Evolutionary conservation across 2,113 vertebrate genomes (phyloP).

Genomic region (Campylorhamphus procurvoides): DNA sequence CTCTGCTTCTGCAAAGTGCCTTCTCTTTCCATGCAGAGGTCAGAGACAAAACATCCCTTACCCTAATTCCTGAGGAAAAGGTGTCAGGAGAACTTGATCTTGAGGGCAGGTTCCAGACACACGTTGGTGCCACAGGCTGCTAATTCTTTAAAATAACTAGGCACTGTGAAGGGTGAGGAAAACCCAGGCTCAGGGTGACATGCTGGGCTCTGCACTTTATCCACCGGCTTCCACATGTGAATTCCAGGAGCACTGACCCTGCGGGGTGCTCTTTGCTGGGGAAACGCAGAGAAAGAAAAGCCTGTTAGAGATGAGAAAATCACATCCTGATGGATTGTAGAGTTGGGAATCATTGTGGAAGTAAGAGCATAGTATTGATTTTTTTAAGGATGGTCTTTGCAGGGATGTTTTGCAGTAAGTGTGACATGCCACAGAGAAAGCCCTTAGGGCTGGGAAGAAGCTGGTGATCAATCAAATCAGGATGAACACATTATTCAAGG

Average conservation of each 20-base stretch:
- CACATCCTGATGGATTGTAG: rapidly evolving
- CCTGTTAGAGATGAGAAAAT: rapidly evolving
- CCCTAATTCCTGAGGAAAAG: not conserved
- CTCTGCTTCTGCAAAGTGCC: not conserved
- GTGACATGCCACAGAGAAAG: not conserved
- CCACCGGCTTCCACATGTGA: rapidly evolving
- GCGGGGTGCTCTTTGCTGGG: not conserved
- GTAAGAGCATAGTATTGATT: not conserved
- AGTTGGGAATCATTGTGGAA: not conserved
- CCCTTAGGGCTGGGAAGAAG: not conserved
- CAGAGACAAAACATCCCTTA: rapidly evolving
- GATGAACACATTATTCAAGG: not conserved
- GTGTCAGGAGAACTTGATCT: not conserved
- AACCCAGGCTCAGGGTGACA: rapidly evolving
- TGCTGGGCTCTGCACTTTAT: rapidly evolving
- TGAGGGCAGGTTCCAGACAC: not conserved
- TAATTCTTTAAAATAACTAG: not conserved
- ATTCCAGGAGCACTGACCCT: not conserved
- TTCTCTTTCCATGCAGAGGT: not conserved
- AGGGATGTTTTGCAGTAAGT: not conserved
- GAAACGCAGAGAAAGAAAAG: no score
- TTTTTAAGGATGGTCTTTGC: not conserved
- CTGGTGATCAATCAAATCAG: not conserved
- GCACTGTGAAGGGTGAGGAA: not conserved
- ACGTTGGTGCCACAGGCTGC: rapidly evolving